Base-by-base conservation (phyloP, 2,113 vertebrate species). In the Pseudonaja textilis region DNA sequence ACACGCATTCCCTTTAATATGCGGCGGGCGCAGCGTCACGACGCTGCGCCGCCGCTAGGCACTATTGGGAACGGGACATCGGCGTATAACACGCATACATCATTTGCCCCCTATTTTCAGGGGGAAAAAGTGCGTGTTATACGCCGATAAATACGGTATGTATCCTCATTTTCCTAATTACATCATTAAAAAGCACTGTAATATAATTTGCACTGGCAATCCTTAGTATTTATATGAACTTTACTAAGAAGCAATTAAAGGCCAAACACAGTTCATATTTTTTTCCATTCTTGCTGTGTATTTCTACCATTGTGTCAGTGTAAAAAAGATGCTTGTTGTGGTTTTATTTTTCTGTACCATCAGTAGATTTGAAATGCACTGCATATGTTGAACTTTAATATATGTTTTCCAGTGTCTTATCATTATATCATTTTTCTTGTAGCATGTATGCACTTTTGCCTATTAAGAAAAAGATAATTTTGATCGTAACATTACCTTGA, bases 341-440 rank as follows among this genome's bases (percentile, higher is more conserved):
- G 96, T 97, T 97, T 96, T 95, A 94, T 94, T 96, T 96, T 96
- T 95, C 96, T 97, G 88, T 97, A 93, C 96, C 96, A 52, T 96
- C 96, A 97, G 97, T 97, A 98, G 97, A 97, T 69, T 96, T 97
- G 97, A 97, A 96, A 95, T 96, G 96, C 95, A 97, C 95, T 95
- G 95, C 96, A 95, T 95, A 94, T 94, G 96, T 92, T 96, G 96
- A 96, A 95, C 92, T 93, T 94, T 97, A 93, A 95, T 94, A 89
- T 93, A 89, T 61, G 96, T 96, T 95, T 95, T 97, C 95, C 93
- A 95, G 89, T 96, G 96, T 97, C 93, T 97, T 52, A 93, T 94
- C 96, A 96, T 96, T 95, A 26, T 96, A 96, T 92, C 96, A 86
- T 96, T 97, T 93, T 97, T 96, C 94, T 94, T 0, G 92, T 97